phyloP scores from a whole-genome alignment of 2,113 vertebrate genomes.

The Sylvilagus bachmani region DNA sequence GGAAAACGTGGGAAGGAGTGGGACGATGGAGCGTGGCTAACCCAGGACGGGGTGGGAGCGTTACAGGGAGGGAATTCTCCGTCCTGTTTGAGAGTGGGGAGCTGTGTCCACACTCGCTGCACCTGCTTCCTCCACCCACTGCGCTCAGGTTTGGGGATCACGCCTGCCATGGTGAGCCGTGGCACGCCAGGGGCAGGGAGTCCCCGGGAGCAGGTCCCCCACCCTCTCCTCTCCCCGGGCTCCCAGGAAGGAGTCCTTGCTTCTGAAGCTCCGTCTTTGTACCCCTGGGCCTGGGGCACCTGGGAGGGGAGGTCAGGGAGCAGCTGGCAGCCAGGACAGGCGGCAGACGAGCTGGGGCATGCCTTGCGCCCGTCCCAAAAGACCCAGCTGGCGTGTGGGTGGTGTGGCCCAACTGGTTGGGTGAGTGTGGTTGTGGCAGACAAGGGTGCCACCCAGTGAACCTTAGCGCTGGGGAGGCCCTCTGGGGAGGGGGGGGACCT shows the following conservation, averaged over 20 bases:
- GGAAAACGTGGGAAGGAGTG: neutral
- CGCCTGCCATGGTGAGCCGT: neutral
- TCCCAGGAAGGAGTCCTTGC: neutral
- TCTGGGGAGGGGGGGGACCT: neutral
- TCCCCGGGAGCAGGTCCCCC: neutral
- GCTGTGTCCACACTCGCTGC: neutral
- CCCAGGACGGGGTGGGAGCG: neutral
- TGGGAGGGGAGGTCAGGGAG: neutral
- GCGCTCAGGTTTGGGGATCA: neutral
- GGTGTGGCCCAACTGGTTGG: conserved; percentile 72
- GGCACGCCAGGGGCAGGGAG: neutral
- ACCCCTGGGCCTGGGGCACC: neutral
- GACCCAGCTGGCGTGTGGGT: conserved; percentile 60
- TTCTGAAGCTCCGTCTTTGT: neutral
- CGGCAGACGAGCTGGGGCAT: conserved; percentile 65
- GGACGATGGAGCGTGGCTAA: neutral
- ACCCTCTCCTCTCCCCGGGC: neutral
- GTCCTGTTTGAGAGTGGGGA: neutral
- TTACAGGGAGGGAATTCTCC: neutral
- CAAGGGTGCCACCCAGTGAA: neutral
- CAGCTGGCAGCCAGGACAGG: neutral
- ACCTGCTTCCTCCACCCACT: fast-evolving
- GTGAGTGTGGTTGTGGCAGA: conserved; percentile 56
- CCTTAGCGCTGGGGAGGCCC: neutral
- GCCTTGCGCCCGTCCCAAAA: neutral